Evolutionary conservation across 2,888 invertebrate species (phyloP).

Genomic region (Priocnemis perturbator): DNA sequence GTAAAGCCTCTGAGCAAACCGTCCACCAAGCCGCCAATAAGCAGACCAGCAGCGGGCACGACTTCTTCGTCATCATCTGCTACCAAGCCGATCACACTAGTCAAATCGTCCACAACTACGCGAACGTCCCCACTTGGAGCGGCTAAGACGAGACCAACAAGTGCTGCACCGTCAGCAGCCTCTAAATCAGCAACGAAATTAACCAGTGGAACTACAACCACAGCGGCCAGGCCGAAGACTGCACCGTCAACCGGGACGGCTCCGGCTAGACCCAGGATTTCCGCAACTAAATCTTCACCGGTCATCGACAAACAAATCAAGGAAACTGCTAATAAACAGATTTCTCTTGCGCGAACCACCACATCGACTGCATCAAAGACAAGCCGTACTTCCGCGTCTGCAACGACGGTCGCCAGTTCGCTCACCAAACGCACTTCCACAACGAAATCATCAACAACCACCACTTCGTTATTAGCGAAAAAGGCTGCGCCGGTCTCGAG

Average conservation of each 20-base stretch:
- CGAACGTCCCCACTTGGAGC: conserved; percentile 46
- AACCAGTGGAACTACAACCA: conserved; percentile 53
- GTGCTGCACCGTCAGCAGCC: conserved; percentile 38
- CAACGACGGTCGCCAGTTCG: conserved; percentile 42
- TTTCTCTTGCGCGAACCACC: conserved; percentile 78
- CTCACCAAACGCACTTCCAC: conserved; percentile 29
- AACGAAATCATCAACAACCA: conserved; percentile 33
- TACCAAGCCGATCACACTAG: conserved; percentile 42
- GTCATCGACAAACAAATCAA: conserved; percentile 80
- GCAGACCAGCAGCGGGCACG: conserved; percentile 42
- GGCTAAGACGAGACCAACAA: conserved; percentile 46
- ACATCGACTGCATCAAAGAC: conserved; percentile 52
- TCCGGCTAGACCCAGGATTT: conserved; percentile 61
- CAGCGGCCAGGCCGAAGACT: conserved; percentile 61
- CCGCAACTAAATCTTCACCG: conserved; percentile 55
- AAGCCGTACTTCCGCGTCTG: conserved; percentile 40
- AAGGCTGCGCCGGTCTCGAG: conserved; percentile 25
- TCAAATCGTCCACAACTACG: conserved; percentile 47
- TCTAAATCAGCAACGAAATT: conserved; percentile 28
- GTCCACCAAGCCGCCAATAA: conserved; percentile 43
- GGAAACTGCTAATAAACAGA: conserved; percentile 83
- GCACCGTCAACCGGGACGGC: conserved; percentile 53
- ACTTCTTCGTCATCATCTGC: conserved; percentile 37
- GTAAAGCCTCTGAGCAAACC: conserved; percentile 70
- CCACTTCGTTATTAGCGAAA: conserved; percentile 22